Evolutionary conservation across 2,113 vertebrate species (phyloP).

Genomic region (Castor canadensis): DNA sequence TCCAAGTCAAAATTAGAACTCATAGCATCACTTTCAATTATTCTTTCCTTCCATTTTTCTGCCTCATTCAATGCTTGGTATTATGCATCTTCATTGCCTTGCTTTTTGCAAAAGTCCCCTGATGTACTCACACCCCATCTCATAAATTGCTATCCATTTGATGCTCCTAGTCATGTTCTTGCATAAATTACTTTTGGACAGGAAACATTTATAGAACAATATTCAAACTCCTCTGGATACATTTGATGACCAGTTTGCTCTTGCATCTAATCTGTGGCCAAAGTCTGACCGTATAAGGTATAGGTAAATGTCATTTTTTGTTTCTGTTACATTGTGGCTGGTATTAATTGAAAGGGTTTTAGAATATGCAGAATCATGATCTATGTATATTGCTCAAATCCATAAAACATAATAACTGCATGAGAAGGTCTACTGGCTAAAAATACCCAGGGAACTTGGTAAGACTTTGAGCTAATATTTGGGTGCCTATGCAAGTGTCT

Average conservation of each 20-base stretch:
- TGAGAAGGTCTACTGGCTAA: not conserved
- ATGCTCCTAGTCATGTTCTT: not conserved
- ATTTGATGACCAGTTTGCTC: not conserved
- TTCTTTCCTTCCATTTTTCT: not conserved
- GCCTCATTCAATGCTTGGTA: rapidly evolving
- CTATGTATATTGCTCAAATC: not conserved
- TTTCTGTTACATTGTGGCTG: not conserved
- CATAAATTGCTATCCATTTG: not conserved
- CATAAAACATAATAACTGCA: not conserved
- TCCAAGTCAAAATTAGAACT: not conserved
- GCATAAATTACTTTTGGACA: not conserved
- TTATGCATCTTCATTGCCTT: not conserved
- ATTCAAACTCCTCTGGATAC: not conserved
- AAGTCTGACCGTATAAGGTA: not conserved
- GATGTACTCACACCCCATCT: no score
- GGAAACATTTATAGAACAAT: not conserved
- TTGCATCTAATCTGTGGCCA: not conserved
- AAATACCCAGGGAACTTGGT: not conserved
- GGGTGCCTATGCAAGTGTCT: not conserved
- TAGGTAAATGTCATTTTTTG: not conserved
- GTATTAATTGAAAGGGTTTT: not conserved
- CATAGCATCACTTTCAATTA: not conserved
- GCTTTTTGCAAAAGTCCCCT: not conserved
- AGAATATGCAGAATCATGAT: not conserved
- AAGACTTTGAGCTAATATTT: not conserved